Evolutionary conservation across 2,888 invertebrate genomes (phyloP).

Genomic region (Megalurothrips usitatus): DNA sequence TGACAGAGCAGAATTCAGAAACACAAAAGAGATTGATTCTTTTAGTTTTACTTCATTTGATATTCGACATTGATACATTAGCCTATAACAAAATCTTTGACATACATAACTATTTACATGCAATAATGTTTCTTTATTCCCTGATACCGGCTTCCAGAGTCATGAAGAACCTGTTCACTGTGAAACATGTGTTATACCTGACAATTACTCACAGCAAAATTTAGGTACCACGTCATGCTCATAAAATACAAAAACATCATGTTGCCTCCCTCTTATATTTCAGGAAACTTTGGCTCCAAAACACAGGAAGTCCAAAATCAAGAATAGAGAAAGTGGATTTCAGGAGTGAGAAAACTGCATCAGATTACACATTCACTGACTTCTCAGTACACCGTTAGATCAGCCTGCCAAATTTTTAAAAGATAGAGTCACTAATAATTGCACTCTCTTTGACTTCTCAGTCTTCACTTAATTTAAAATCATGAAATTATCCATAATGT

Average conservation of each 20-base stretch:
- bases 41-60: neutral
- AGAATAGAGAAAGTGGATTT: conserved; percentile 44
- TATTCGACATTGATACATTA: neutral
- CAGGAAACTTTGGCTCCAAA: conserved; percentile 44
- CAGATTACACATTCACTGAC: conserved; percentile 27
- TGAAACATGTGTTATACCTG: neutral
- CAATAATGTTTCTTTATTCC: neutral
- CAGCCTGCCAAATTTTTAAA: neutral
- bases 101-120: neutral
- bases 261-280: neutral
- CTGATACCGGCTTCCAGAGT: too few relatives aligned
- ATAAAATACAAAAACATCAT: too few relatives aligned
- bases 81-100: neutral
- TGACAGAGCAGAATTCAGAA: conserved; percentile 44
- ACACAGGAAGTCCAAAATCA: conserved; percentile 45
- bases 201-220: too few relatives aligned
- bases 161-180: neutral
- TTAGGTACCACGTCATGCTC: too few relatives aligned
- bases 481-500: neutral
- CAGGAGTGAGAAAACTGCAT: conserved; percentile 40
- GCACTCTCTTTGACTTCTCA: neutral
- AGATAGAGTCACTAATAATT: neutral
- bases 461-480: neutral
- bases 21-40: conserved; percentile 40
- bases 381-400: neutral